A percentile compares a stretch with the other conserved stretches of the same genome.
phyloP scores from a whole-genome alignment of 1,140 invertebrate species.

The Panagrolaimus sp. region DNA sequence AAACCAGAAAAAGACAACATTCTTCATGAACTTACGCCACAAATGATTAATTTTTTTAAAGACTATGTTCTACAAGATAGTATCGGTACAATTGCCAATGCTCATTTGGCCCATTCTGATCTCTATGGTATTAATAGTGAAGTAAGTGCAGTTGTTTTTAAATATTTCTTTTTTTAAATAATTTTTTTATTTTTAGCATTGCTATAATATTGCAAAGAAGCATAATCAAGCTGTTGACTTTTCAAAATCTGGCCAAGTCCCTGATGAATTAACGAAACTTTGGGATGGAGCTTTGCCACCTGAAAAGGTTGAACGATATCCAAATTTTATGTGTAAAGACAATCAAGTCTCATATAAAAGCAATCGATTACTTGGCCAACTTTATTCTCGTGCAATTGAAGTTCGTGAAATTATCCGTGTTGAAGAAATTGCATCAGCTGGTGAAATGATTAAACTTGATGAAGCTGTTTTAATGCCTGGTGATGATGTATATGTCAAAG shows the following conservation, averaged over 20 bases:
- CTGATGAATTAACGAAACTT: too few species aligned
- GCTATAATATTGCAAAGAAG: constrained; percentile 47
- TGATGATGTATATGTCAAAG: not conserved
- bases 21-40: too few species aligned
- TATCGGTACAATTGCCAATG: constrained; percentile 54
- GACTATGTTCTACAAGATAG: constrained; percentile 54
- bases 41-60: constrained; percentile 51
- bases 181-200: constrained; percentile 20
- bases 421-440: not conserved
- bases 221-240: constrained; percentile 51
- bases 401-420: not conserved
- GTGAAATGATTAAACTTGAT: not conserved
- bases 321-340: constrained; percentile 55
- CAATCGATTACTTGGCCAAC: constrained; percentile 45
- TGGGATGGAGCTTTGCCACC: constrained; percentile 16
- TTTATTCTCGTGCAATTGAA: constrained; percentile 41
- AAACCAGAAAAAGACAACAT: too few species aligned
- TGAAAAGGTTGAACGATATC: constrained; percentile 47
- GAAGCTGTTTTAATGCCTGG: constrained; percentile 6
- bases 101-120: constrained; percentile 55
- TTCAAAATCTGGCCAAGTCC: constrained; percentile 48
- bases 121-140: constrained; percentile 41
- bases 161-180: not conserved
- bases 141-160: not conserved
- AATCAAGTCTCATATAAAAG: constrained; percentile 49